Evolutionary conservation across 1,140 invertebrate genomes (phyloP).

Genomic region (Apis laboriosa): DNA sequence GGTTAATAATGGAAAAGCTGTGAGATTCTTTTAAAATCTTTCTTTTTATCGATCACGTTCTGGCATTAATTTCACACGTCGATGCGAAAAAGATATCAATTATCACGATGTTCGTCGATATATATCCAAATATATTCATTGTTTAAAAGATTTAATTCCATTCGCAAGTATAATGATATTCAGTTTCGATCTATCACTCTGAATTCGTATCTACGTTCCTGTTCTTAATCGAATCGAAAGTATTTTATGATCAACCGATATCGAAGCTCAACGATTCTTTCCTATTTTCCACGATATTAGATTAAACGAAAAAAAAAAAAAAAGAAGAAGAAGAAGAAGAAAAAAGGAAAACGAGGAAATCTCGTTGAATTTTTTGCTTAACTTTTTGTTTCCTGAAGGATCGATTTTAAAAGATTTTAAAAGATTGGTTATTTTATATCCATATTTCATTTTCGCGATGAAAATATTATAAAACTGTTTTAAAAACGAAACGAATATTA

Average conservation of each 20-base stretch:
- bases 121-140: constrained; percentile 6
- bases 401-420: too few species aligned
- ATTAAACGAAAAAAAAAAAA: too few species aligned
- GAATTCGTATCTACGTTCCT: constrained; percentile 21
- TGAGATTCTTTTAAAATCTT: neutral
- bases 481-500: too few species aligned
- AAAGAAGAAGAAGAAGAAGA: too few species aligned
- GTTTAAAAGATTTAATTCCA: constrained; percentile 44
- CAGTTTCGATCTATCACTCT: constrained; percentile 42
- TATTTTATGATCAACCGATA: too few species aligned
- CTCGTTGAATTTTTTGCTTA: too few species aligned
- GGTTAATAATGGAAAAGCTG: neutral
- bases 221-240: constrained; percentile 41
- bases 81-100: neutral
- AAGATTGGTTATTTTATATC: too few species aligned
- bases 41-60: neutral
- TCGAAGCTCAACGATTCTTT: neutral
- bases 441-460: too few species aligned
- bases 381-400: too few species aligned
- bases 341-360: neutral
- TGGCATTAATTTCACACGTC: neutral
- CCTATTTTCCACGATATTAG: too few species aligned
- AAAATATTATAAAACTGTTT: too few species aligned
- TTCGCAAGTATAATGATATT: constrained; percentile 23
- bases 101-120: neutral